These are phyloP conservation scores for Chaetodon trifascialis DNA, from an alignment of 2,113 vertebrate genomes.

Conservation along the genomic window DNA sequence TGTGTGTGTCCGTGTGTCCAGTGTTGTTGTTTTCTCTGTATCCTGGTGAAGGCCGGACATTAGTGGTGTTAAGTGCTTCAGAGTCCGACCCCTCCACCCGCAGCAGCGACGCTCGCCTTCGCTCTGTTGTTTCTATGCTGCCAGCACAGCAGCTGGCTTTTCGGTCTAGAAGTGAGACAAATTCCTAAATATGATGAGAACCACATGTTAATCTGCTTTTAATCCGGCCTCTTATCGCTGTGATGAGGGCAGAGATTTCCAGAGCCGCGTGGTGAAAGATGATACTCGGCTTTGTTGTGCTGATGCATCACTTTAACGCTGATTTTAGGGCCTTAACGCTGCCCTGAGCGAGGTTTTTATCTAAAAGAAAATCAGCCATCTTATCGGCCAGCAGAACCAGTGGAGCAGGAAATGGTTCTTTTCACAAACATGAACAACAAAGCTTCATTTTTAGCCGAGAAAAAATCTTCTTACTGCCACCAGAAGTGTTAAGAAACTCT, in stretches of 20 bases:
- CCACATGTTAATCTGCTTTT: slow-evolving; percentile 34
- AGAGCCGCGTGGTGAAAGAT: neutral
- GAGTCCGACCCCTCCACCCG: neutral
- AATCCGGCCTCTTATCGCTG: slow-evolving; percentile 27
- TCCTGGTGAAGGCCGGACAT: slow-evolving; percentile 46
- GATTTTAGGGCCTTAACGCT: neutral
- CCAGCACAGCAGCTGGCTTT: slow-evolving; percentile 42
- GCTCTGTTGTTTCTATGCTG: neutral
- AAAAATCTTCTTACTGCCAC: no score
- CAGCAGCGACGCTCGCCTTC: neutral
- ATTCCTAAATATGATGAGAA: slow-evolving; percentile 21
- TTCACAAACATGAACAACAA: neutral
- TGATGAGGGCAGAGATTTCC: neutral
- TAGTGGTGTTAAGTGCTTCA: slow-evolving; percentile 12
- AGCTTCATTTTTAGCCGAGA: no score
- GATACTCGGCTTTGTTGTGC: neutral
- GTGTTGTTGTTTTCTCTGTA: slow-evolving; percentile 55
- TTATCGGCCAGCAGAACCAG: neutral
- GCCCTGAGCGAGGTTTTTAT: neutral
- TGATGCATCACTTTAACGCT: slow-evolving; percentile 2
- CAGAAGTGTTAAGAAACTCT: no score
- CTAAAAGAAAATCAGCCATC: neutral
- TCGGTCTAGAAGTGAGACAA: neutral
- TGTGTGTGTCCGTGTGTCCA: neutral
- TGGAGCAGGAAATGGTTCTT: neutral